These are phyloP conservation scores for Ornithorhynchus anatinus DNA, from an alignment of 2,113 vertebrate genomes.

Conservation along the genomic window DNA sequence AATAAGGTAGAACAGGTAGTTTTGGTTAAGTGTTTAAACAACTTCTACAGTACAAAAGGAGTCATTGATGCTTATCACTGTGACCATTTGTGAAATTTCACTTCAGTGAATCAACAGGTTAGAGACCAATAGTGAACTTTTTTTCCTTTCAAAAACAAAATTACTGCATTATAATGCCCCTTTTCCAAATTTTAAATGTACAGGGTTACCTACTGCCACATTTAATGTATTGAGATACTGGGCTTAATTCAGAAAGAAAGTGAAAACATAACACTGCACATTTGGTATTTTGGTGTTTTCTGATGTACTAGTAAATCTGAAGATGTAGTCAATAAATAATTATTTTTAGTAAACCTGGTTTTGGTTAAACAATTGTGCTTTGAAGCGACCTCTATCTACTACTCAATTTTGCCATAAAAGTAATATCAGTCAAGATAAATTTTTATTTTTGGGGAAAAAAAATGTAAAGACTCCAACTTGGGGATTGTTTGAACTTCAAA, in stretches of 20 bases:
- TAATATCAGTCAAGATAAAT: slow-evolving; percentile 50
- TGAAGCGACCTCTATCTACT: slow-evolving; percentile 60
- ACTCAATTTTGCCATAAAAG: slow-evolving; percentile 58
- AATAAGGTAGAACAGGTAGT: not conserved
- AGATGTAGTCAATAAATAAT: slow-evolving; percentile 55
- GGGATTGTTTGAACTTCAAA: slow-evolving; percentile 44
- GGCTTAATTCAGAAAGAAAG: slow-evolving; percentile 52
- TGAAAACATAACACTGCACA: slow-evolving; percentile 43
- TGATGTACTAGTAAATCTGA: slow-evolving; percentile 66
- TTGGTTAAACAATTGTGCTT: slow-evolving; percentile 69
- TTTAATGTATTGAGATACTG: slow-evolving; percentile 2
- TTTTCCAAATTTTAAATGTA: slow-evolving; percentile 45
- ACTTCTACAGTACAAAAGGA: not conserved
- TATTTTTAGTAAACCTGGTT: slow-evolving; percentile 51
- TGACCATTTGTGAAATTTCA: slow-evolving; percentile 21
- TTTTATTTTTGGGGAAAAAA: slow-evolving; percentile 34
- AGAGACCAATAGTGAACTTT: slow-evolving; percentile 28
- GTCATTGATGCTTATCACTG: slow-evolving; percentile 19
- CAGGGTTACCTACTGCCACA: no score
- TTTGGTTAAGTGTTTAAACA: slow-evolving; percentile 33
- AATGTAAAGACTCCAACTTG: slow-evolving; percentile 49
- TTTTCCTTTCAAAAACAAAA: slow-evolving; percentile 40
- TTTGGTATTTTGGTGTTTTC: slow-evolving; percentile 52
- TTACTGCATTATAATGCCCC: slow-evolving; percentile 29
- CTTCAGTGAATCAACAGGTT: slow-evolving; percentile 19